Evolutionary conservation across 2,888 invertebrate genomes (phyloP).

Genomic region (Acrocyrtus sp.): DNA sequence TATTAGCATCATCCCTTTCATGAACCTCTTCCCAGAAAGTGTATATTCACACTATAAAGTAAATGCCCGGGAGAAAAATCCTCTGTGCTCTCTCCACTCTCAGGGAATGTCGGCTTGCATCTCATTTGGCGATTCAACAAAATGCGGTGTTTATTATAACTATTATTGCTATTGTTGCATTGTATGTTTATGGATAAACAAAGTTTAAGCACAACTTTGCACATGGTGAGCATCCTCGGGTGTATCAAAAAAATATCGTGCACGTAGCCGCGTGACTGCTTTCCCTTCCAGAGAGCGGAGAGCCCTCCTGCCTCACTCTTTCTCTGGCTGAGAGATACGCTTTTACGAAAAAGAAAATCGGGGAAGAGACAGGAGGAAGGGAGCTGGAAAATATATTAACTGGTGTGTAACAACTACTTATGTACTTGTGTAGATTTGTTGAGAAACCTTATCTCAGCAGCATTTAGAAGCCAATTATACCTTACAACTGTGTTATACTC

Average conservation of each 20-base stretch:
- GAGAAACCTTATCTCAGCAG: constrained; percentile 61
- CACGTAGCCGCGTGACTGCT: not conserved
- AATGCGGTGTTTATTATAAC: constrained; percentile 42
- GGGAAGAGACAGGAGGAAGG: constrained; percentile 7
- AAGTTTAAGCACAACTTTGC: constrained; percentile 29
- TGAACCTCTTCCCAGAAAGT: too few species aligned
- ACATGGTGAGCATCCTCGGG: too few species aligned
- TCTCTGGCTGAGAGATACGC: constrained; percentile 12
- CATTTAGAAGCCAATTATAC: constrained; percentile 63
- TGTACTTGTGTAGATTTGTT: constrained; percentile 53
- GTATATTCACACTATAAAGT: too few species aligned
- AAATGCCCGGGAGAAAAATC: too few species aligned
- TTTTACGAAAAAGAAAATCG: constrained; percentile 11
- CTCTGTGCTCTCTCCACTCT: too few species aligned
- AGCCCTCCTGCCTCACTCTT: not conserved
- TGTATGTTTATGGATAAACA: constrained; percentile 26
- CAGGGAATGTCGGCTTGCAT: constrained; percentile 27
- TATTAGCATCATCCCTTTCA: constrained; percentile 11
- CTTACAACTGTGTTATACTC: constrained; percentile 55
- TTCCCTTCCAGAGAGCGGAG: not conserved
- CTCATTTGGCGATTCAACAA: constrained; percentile 51
- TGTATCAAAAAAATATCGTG: too few species aligned
- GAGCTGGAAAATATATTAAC: constrained; percentile 41
- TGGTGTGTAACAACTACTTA: constrained; percentile 51
- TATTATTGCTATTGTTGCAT: constrained; percentile 28